phyloP scores from a whole-genome alignment of 2,113 vertebrate genomes.

The Seriola aureovittata region DNA sequence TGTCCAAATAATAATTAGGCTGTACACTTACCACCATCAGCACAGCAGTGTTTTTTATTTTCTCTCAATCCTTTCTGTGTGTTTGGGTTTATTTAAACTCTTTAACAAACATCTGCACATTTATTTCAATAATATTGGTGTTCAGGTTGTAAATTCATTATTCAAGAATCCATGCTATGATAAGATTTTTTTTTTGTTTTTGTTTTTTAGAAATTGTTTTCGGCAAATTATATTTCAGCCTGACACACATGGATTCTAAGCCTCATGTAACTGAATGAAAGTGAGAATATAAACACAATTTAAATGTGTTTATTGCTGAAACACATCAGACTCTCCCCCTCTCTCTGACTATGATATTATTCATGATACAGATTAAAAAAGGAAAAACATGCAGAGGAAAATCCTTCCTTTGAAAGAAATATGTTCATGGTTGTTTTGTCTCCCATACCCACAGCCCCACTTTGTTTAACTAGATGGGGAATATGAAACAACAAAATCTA shows the following conservation, averaged over 20 bases:
- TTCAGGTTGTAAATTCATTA: neutral
- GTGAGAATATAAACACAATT: neutral
- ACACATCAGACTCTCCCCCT: neutral
- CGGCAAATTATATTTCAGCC: too few relatives aligned
- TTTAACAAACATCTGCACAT: neutral
- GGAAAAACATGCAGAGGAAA: neutral
- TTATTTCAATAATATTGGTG: neutral
- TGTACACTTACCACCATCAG: neutral
- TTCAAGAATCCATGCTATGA: neutral
- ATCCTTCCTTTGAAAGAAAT: too few relatives aligned
- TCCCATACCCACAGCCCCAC: too few relatives aligned
- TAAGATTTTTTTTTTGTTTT: neutral
- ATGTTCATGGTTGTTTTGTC: too few relatives aligned
- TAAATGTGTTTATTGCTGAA: too few relatives aligned
- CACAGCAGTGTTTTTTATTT: neutral
- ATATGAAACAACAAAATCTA: too few relatives aligned
- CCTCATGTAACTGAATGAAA: neutral
- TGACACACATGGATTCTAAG: neutral
- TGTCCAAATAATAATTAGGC: constrained; percentile 13
- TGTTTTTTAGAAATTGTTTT: neutral
- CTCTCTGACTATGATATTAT: neutral
- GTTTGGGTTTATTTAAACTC: neutral
- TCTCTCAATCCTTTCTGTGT: neutral
- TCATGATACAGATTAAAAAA: neutral
- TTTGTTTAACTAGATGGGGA: too few relatives aligned